Evolutionary conservation across 2,888 invertebrate species (phyloP).

Genomic region (Drosophila falleni): DNA sequence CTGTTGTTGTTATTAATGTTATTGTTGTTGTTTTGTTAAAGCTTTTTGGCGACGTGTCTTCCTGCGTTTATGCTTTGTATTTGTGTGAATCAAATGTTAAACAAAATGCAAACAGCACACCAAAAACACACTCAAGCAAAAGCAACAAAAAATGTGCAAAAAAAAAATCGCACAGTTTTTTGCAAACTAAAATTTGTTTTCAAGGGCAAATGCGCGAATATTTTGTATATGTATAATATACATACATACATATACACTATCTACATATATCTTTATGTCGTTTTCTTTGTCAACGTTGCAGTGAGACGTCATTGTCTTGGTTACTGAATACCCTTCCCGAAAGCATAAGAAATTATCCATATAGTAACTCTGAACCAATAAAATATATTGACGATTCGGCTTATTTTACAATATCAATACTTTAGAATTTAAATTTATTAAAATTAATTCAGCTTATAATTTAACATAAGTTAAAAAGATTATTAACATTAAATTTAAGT

Average conservation of each 20-base stretch:
- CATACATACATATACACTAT: not conserved
- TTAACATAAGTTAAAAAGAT: too few relatives aligned
- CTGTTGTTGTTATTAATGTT: conserved; percentile 14
- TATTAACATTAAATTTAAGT: too few relatives aligned
- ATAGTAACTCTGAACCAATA: not conserved
- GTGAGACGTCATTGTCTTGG: conserved; percentile 53
- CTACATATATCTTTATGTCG: conserved; percentile 19
- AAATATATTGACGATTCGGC: not conserved
- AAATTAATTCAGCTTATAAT: too few relatives aligned
- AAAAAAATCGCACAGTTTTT: conserved; percentile 37
- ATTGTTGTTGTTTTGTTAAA: conserved; percentile 13
- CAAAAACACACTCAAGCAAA: conserved; percentile 40
- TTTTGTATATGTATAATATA: not conserved
- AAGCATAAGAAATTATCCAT: not conserved
- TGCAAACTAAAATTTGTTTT: conserved; percentile 76
- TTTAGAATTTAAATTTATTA: too few relatives aligned
- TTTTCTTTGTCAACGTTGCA: conserved; percentile 57
- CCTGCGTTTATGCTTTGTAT: conserved; percentile 70
- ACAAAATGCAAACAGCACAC: conserved; percentile 74
- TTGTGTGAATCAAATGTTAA: conserved; percentile 72
- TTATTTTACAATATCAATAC: too few relatives aligned
- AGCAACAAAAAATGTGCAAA: conserved; percentile 33
- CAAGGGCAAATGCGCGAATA: conserved; percentile 75
- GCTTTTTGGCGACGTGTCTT: conserved; percentile 66
- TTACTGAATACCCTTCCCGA: conserved; percentile 54